Conservation (phyloP, 1,140 invertebrate genomes). For the Antheraea mylitta region DNA sequence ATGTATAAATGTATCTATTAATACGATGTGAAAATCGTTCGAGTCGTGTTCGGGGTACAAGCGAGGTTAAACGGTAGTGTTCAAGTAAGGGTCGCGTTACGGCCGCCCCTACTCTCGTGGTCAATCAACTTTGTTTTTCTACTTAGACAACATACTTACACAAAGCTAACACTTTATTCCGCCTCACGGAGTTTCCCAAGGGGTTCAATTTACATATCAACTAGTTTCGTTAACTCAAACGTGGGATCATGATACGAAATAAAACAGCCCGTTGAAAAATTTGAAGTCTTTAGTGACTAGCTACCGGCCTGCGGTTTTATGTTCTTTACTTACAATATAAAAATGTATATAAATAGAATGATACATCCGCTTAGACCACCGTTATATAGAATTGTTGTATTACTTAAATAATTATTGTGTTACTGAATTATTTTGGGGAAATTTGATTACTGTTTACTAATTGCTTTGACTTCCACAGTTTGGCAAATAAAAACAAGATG, state of each 20-base stretch:
- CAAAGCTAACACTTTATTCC: conserved; percentile 36
- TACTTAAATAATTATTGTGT: no score
- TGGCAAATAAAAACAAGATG: no score
- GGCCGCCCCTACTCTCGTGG: conserved; percentile 41
- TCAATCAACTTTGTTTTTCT: conserved; percentile 66
- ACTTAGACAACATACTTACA: conserved; percentile 45
- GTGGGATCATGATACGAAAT: background rate
- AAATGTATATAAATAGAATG: no score
- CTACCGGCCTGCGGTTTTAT: no score
- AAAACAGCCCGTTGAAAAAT: background rate
- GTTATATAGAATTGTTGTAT: no score
- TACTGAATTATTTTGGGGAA: no score
- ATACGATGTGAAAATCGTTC: background rate
- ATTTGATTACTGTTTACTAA: no score
- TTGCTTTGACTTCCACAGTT: no score
- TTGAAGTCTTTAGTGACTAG: no score
- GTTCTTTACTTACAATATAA: no score
- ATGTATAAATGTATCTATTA: no score
- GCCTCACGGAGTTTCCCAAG: conserved; percentile 32
- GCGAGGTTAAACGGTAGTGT: background rate
- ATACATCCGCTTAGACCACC: no score
- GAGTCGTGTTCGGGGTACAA: background rate
- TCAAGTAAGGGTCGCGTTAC: conserved; percentile 10
- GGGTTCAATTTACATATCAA: conserved; percentile 20
- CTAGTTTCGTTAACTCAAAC: conserved; percentile 1